Conservation (phyloP, 2,113 vertebrate genomes). For the Lota lota region DNA sequence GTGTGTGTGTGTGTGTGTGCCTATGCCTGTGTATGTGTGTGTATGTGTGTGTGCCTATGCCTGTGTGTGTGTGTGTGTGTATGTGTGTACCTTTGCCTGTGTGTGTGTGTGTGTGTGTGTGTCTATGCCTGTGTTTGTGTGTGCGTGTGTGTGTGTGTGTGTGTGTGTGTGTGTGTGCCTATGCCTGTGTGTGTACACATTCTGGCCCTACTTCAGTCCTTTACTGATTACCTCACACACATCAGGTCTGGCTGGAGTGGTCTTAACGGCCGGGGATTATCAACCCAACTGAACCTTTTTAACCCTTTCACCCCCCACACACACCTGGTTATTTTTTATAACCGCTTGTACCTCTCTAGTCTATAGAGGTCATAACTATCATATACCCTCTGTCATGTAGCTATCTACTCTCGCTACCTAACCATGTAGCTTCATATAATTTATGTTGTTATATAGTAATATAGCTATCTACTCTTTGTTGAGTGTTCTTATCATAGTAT, state of each 20-base stretch:
- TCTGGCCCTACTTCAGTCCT: conserved; percentile 62
- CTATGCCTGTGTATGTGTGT: too few relatives aligned
- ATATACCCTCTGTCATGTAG: not conserved
- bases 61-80: too few relatives aligned
- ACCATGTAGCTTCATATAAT: not conserved
- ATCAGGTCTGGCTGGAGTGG: conserved; percentile 61
- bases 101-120: too few relatives aligned
- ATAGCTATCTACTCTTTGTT: too few relatives aligned
- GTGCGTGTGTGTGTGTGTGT: conserved; percentile 15
- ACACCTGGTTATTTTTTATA: not conserved
- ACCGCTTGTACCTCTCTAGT: not conserved
- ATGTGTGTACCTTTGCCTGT: too few relatives aligned
- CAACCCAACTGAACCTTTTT: conserved; percentile 59
- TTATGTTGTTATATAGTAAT: too few relatives aligned
- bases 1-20: too few relatives aligned
- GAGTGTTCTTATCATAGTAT: too few relatives aligned
- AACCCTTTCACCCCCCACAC: conserved; percentile 51
- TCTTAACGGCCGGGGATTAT: conserved; percentile 65
- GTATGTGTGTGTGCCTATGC: too few relatives aligned
- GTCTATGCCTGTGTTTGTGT: not conserved
- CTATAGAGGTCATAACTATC: too few relatives aligned
- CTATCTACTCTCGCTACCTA: not conserved
- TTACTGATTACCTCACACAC: conserved; percentile 73
- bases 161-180: conserved; percentile 7
- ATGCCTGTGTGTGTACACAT: conserved; percentile 12